Evolutionary conservation across 92 coral and sea anemone species (phyloP).

Genomic region (Palythoa grandiflora): DNA sequence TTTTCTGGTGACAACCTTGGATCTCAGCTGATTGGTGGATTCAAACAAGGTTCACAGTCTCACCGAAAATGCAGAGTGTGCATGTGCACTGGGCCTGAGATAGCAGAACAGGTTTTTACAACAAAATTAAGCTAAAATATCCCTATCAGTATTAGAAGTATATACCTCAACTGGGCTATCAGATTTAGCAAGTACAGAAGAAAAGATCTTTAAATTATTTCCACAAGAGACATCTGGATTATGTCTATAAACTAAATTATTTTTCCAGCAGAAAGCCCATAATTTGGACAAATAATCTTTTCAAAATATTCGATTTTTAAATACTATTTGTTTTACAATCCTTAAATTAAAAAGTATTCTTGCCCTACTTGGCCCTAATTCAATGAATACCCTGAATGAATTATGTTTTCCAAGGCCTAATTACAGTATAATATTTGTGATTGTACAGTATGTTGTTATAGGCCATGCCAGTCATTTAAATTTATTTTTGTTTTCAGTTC

Average conservation of each 20-base stretch:
- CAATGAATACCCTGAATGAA: neutral
- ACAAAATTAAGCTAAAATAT: constrained; percentile 19
- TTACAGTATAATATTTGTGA: constrained; percentile 16
- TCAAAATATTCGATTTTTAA: constrained; percentile 25
- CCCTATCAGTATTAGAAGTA: constrained; percentile 11
- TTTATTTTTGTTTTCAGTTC: constrained; percentile 61
- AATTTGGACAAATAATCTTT: constrained; percentile 24
- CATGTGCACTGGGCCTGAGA: constrained; percentile 46
- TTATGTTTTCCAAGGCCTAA: constrained; percentile 4
- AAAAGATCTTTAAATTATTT: constrained; percentile 13
- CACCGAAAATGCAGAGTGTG: constrained; percentile 55
- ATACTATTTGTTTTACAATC: constrained; percentile 21
- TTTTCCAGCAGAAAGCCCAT: constrained; percentile 16
- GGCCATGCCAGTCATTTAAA: constrained; percentile 25
- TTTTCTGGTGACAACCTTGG: constrained; percentile 64
- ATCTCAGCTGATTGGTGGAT: constrained; percentile 48
- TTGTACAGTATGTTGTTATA: constrained; percentile 19
- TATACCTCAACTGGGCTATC: constrained; percentile 25
- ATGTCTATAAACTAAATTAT: constrained; percentile 18
- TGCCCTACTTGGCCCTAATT: constrained; percentile 13
- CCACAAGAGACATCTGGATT: constrained; percentile 19
- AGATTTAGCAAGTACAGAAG: constrained; percentile 22
- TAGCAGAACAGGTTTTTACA: neutral
- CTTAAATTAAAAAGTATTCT: constrained; percentile 11
- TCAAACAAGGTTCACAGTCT: constrained; percentile 47